Percentiles rank a stretch among this genome's conserved stretches.
Conservation (phyloP, 2,888 invertebrate genomes). For the Coenonympha arcania region DNA sequence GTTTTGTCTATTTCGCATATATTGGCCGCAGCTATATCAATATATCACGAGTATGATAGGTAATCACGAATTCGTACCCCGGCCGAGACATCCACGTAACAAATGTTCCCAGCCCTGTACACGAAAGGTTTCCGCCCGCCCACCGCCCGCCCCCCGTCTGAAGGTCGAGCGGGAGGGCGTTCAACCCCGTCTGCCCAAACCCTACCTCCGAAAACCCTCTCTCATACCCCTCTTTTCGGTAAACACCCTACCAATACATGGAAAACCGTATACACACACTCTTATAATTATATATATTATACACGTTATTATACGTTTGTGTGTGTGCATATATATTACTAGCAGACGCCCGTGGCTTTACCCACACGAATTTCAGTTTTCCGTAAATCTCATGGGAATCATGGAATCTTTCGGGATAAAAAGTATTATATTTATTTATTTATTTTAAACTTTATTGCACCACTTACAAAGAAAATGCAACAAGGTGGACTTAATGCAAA, state of each 20-base stretch:
- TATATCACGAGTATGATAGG: constrained; percentile 9
- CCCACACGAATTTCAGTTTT: too few relatives aligned
- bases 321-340: too few relatives aligned
- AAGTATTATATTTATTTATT: too few relatives aligned
- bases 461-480: too few relatives aligned
- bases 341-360: too few relatives aligned
- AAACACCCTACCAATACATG: constrained; percentile 7
- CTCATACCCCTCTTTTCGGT: constrained; percentile 8
- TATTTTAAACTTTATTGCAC: too few relatives aligned
- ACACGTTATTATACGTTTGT: too few relatives aligned
- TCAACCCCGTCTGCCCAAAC: constrained; percentile 45
- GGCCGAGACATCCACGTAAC: constrained; percentile 20
- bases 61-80: constrained; percentile 16
- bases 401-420: too few relatives aligned
- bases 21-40: too few relatives aligned
- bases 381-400: too few relatives aligned
- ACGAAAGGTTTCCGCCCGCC: constrained; percentile 51
- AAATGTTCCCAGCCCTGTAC: constrained; percentile 29
- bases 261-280: background rate
- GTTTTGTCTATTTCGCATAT: too few relatives aligned
- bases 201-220: constrained; percentile 26
- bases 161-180: constrained; percentile 64
- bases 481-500: too few relatives aligned
- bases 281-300: background rate
- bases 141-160: constrained; percentile 46